Percentiles rank a stretch among this genome's conserved stretches.
phyloP scores from a whole-genome alignment of 2,888 invertebrate genomes.

The Amphipyra tragopoginis region DNA sequence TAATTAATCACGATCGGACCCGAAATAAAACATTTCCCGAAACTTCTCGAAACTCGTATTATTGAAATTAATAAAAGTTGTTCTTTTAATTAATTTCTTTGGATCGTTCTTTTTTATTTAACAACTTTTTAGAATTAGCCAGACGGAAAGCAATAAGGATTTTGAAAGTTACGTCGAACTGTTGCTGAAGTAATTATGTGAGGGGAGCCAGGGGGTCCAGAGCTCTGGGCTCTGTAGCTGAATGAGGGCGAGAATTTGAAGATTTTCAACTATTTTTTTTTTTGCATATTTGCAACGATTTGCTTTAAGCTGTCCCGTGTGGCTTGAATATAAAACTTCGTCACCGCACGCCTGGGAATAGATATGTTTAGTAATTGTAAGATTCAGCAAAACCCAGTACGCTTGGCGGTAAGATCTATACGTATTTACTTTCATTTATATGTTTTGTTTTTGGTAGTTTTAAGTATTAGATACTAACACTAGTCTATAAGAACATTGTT shows the following conservation, averaged over 20 bases:
- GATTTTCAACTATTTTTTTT: not conserved
- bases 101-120: slow-evolving; percentile 44
- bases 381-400: too few relatives aligned
- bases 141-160: slow-evolving; percentile 57
- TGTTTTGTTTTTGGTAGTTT: too few relatives aligned
- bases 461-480: too few relatives aligned
- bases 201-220: too few relatives aligned
- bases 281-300: too few relatives aligned
- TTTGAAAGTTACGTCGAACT: slow-evolving; percentile 42
- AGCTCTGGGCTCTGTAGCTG: not conserved
- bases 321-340: too few relatives aligned
- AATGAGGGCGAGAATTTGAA: slow-evolving; percentile 4
- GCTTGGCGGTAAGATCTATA: too few relatives aligned
- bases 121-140: slow-evolving; percentile 37
- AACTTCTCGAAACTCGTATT: slow-evolving; percentile 51
- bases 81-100: slow-evolving; percentile 62
- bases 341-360: too few relatives aligned
- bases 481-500: too few relatives aligned
- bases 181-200: slow-evolving; percentile 49
- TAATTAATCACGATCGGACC: slow-evolving; percentile 42
- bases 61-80: slow-evolving; percentile 60
- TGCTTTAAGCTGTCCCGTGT: too few relatives aligned
- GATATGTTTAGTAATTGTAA: too few relatives aligned
- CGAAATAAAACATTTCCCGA: slow-evolving; percentile 40
- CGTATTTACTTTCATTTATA: too few relatives aligned